These are phyloP conservation scores for Tridacna gigas DNA, from an alignment of 2,888 invertebrate species.

Conservation along the genomic window DNA sequence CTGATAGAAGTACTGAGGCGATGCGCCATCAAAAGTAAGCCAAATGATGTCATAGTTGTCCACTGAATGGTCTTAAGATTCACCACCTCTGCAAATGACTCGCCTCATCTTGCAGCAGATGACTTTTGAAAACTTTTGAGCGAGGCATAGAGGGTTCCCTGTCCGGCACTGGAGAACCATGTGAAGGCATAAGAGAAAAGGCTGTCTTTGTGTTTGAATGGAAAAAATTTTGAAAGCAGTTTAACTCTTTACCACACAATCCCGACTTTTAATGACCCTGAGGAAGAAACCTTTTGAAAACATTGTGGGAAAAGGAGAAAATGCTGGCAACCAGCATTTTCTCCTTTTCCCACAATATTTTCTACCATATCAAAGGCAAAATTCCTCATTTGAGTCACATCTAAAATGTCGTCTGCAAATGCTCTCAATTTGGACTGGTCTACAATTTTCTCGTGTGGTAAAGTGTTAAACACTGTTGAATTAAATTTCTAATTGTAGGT, in stretches of 20 bases:
- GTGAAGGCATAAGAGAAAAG: neutral
- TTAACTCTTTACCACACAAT: too few relatives aligned
- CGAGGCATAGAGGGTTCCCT: too few relatives aligned
- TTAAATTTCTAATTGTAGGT: neutral
- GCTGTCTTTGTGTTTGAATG: neutral
- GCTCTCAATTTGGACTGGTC: too few relatives aligned
- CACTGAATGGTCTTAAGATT: neutral
- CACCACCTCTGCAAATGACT: too few relatives aligned
- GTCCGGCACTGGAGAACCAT: too few relatives aligned
- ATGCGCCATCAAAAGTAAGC: constrained; percentile 80
- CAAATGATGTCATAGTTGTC: neutral
- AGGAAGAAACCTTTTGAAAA: neutral
- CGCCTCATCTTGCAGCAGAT: neutral
- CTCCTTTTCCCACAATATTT: constrained; percentile 6
- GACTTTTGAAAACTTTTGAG: neutral
- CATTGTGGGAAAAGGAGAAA: neutral
- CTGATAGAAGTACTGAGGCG: constrained; percentile 81
- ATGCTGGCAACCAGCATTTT: neutral
- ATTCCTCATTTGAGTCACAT: too few relatives aligned
- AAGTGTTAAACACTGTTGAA: too few relatives aligned
- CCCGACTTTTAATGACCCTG: too few relatives aligned
- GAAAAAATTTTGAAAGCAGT: neutral
- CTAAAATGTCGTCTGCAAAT: too few relatives aligned
- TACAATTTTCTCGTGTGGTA: too few relatives aligned
- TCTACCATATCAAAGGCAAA: too few relatives aligned